These are phyloP conservation scores for Allobates femoralis DNA, from an alignment of 2,797 vertebrate species.

Conservation along the genomic window DNA sequence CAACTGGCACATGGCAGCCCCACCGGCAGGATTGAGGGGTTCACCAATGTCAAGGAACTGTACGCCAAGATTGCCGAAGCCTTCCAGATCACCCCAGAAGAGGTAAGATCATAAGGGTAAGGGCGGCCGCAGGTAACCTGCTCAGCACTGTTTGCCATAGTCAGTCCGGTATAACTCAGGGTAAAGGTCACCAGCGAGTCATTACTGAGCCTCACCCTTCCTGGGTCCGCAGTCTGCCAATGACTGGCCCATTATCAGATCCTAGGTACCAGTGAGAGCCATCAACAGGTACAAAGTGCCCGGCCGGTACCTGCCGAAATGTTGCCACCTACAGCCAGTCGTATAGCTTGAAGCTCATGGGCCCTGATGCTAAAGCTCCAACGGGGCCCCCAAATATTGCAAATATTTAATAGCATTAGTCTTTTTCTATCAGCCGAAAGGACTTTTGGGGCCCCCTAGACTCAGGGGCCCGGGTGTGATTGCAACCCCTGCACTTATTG, in stretches of 20 bases:
- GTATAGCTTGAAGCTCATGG: too few species aligned
- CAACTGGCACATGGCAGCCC: conserved; percentile 96
- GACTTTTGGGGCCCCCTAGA: too few species aligned
- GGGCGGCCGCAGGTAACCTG: not conserved
- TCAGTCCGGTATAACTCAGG: not conserved
- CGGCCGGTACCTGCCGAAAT: not conserved
- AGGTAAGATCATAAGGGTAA: conserved; percentile 72
- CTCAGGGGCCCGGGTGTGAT: too few species aligned
- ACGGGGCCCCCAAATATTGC: too few species aligned
- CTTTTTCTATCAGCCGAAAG: too few species aligned
- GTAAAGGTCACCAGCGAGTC: conserved; percentile 33
- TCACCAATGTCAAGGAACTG: conserved; percentile 87
- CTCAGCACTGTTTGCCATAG: not conserved
- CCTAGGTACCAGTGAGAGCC: not conserved
- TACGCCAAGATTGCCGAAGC: conserved; percentile 83
- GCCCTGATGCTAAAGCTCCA: too few species aligned
- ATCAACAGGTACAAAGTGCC: not conserved
- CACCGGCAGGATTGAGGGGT: conserved; percentile 90
- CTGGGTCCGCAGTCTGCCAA: not conserved
- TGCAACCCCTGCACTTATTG: too few species aligned
- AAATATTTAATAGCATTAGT: too few species aligned
- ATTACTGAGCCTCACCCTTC: conserved; percentile 34
- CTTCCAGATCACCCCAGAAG: conserved; percentile 80
- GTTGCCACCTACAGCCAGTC: not conserved
- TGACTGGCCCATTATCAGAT: not conserved